Conservation (phyloP, 2,888 invertebrate genomes). For the Stegophylla sp. region DNA sequence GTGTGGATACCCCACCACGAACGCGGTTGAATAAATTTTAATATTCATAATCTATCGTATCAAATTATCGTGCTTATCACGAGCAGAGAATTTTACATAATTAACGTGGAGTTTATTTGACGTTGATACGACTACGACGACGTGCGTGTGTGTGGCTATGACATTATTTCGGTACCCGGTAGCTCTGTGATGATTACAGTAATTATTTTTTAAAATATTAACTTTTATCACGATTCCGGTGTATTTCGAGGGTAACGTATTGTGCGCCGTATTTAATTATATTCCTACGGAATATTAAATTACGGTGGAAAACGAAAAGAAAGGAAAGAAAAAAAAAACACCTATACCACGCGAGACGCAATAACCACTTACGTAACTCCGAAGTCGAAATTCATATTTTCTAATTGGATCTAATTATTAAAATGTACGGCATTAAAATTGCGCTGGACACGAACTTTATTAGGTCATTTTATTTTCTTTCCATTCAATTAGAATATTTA, state of each 20-base stretch:
- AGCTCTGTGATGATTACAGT: slow-evolving; percentile 17
- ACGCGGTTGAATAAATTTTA: too few species aligned
- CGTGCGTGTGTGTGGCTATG: neutral
- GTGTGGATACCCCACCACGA: too few species aligned
- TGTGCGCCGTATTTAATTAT: slow-evolving; percentile 7
- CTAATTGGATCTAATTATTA: slow-evolving; percentile 18
- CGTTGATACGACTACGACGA: neutral
- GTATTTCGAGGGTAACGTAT: neutral
- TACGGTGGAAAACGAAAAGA: neutral
- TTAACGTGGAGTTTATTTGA: neutral
- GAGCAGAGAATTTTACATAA: too few species aligned
- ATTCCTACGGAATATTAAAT: slow-evolving; percentile 35
- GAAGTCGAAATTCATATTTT: neutral
- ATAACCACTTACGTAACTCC: neutral
- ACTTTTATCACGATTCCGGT: slow-evolving; percentile 41
- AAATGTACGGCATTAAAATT: neutral
- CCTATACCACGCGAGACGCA: slow-evolving; percentile 18
- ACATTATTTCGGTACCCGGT: neutral
- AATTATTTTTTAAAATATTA: slow-evolving; percentile 26
- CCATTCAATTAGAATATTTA: neutral
- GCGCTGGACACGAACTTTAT: neutral
- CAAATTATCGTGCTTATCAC: too few species aligned
- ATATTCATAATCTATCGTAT: too few species aligned
- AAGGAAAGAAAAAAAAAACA: neutral
- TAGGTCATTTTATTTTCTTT: neutral